phyloP scores from a whole-genome alignment of 2,888 invertebrate species.

The Agonopterix heracliana region DNA sequence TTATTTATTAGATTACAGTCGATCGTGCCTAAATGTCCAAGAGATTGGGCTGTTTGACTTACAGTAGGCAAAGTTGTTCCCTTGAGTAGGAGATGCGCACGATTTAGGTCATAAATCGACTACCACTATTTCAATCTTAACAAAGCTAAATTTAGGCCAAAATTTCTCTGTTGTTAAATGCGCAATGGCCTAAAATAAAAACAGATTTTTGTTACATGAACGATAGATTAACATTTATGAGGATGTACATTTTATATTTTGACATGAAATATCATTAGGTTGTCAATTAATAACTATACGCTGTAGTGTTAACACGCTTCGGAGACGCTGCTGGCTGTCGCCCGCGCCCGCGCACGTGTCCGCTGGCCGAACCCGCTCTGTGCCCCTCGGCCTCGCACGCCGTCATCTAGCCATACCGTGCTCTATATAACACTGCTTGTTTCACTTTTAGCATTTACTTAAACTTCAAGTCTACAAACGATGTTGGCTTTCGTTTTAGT shows the following conservation, averaged over 20 bases:
- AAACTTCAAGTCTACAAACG: constrained; percentile 37
- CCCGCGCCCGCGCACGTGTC: constrained; percentile 1
- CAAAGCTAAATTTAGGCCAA: background rate
- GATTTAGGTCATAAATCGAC: background rate
- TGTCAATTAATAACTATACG: constrained; percentile 19
- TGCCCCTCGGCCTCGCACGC: constrained; percentile 13
- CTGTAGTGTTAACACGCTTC: constrained; percentile 16
- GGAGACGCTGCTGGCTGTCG: constrained; percentile 9
- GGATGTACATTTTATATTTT: background rate
- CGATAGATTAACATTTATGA: background rate
- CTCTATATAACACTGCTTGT: constrained; percentile 70
- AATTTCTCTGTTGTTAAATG: constrained; percentile 5
- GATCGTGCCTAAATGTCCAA: constrained; percentile 36
- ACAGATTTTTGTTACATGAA: background rate
- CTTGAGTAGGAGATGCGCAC: constrained; percentile 2
- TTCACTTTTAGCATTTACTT: constrained; percentile 37
- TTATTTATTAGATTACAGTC: constrained; percentile 27
- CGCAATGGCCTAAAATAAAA: constrained; percentile 10
- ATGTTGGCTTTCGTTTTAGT: constrained; percentile 39
- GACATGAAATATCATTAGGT: constrained; percentile 14
- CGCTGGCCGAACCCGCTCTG: background rate
- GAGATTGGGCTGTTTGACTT: constrained; percentile 12
- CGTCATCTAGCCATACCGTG: constrained; percentile 30
- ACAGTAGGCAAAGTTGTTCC: constrained; percentile 11
- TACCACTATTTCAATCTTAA: background rate